These are phyloP conservation scores for Odontesthes bonariensis DNA, from an alignment of 2,113 vertebrate species.

Conservation along the genomic window DNA sequence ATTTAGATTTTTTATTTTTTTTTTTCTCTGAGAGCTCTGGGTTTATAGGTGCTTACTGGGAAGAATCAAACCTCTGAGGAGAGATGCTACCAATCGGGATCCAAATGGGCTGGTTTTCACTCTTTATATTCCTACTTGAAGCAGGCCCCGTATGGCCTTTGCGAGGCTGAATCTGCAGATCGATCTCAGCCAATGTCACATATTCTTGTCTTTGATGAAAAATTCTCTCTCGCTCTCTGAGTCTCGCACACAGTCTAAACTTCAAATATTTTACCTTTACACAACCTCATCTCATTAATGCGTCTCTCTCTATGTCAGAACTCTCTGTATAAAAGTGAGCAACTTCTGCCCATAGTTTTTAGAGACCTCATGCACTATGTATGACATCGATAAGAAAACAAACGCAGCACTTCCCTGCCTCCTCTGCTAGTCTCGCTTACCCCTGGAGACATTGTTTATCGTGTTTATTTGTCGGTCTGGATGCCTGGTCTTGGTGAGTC, in stretches of 20 bases:
- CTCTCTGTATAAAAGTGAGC: constrained; percentile 21
- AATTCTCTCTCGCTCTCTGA: neutral
- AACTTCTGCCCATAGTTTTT: constrained; percentile 36
- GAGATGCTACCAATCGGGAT: constrained; percentile 17
- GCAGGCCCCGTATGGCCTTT: constrained; percentile 7
- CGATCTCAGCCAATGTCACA: constrained; percentile 20
- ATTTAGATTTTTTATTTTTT: constrained; percentile 68
- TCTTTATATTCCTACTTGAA: constrained; percentile 22
- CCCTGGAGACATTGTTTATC: constrained; percentile 65
- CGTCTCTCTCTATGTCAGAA: constrained; percentile 15
- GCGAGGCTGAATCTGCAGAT: constrained; percentile 29
- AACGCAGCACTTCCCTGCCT: constrained; percentile 47
- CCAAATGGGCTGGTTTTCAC: constrained; percentile 28
- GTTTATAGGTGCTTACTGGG: constrained; percentile 50
- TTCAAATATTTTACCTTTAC: constrained; percentile 22
- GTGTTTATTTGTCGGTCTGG: constrained; percentile 57
- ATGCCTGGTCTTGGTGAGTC: constrained; percentile 40
- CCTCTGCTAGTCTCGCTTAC: constrained; percentile 42
- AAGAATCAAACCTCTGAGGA: constrained; percentile 28
- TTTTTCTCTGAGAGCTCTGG: constrained; percentile 45
- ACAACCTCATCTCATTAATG: constrained; percentile 28
- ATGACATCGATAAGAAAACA: constrained; percentile 69
- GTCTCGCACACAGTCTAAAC: neutral
- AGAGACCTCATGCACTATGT: constrained; percentile 68
- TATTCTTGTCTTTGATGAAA: constrained; percentile 48